Conservation (phyloP, 2,888 invertebrate species). For the Bugulina stolonifera region DNA sequence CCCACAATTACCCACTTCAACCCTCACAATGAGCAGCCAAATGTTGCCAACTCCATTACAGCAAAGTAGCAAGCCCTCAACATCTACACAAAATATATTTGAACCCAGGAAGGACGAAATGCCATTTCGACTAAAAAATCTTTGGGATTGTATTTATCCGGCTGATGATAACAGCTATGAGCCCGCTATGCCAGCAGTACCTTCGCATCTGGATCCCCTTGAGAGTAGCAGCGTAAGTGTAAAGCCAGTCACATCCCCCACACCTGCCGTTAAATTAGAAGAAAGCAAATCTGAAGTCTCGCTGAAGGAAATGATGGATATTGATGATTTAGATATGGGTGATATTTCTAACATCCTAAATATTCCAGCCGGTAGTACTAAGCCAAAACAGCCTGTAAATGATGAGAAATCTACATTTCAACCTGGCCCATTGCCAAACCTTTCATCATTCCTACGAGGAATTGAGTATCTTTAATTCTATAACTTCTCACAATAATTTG, state of each 20-base stretch:
- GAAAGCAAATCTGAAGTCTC: not conserved
- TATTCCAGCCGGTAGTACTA: not conserved
- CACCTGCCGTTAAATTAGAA: not conserved
- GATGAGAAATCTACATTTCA: not conserved
- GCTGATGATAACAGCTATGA: not conserved
- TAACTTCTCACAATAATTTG: too few relatives aligned
- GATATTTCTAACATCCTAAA: constrained; percentile 17
- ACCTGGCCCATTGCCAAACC: not conserved
- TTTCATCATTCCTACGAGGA: not conserved
- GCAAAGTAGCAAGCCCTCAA: not conserved
- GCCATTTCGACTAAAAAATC: not conserved
- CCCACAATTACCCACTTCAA: not conserved
- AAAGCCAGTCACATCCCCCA: not conserved
- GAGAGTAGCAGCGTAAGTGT: not conserved
- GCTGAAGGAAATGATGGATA: not conserved
- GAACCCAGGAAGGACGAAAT: not conserved
- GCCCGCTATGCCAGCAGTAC: not conserved
- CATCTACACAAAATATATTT: not conserved
- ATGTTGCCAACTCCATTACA: not conserved
- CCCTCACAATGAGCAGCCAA: not conserved
- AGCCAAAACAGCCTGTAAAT: not conserved
- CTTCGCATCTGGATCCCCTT: not conserved
- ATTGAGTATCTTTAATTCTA: constrained; percentile 9
- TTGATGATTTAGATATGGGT: constrained; percentile 20
- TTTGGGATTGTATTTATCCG: constrained; percentile 21